A percentile compares a stretch with the other conserved stretches of the same genome.
phyloP scores from a whole-genome alignment of 1,140 invertebrate genomes.

The Schlechtendalia chinensis region DNA sequence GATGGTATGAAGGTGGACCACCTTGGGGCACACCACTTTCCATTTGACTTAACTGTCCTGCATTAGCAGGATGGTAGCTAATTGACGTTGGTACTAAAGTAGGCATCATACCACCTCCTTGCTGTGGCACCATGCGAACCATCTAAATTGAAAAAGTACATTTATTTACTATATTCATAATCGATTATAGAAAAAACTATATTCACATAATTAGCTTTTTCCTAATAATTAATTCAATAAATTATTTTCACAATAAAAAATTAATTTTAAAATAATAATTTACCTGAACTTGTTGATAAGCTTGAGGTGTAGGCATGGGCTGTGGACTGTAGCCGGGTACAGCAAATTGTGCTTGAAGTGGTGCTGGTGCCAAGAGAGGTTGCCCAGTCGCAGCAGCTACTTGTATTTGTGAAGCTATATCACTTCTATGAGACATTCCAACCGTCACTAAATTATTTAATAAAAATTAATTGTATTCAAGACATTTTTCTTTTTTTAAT shows the following conservation, averaged over 20 bases:
- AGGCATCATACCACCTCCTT: slow-evolving; percentile 54
- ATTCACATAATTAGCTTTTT: too few species aligned
- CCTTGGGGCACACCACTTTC: slow-evolving; percentile 55
- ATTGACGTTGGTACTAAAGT: slow-evolving; percentile 54
- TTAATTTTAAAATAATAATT: not conserved
- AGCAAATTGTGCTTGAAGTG: slow-evolving; percentile 56
- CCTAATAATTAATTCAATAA: too few species aligned
- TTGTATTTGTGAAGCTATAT: slow-evolving; percentile 68
- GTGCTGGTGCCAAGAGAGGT: slow-evolving; percentile 74
- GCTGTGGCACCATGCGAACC: slow-evolving; percentile 60
- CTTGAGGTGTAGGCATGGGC: slow-evolving; percentile 57
- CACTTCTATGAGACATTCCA: slow-evolving; percentile 62
- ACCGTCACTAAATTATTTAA: slow-evolving; percentile 61
- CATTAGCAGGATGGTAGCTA: slow-evolving; percentile 60
- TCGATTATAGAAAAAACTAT: not conserved
- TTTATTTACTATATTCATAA: not conserved
- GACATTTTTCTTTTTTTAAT: not conserved
- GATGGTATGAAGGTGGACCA: slow-evolving; percentile 59
- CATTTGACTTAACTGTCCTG: slow-evolving; percentile 63
- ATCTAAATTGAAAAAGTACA: slow-evolving; percentile 56
- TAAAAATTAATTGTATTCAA: not conserved
- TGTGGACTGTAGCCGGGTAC: slow-evolving; percentile 60
- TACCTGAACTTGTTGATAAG: slow-evolving; percentile 54
- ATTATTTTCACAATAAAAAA: not conserved
- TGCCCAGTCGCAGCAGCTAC: slow-evolving; percentile 76